phyloP scores from a whole-genome alignment of 2,888 invertebrate genomes.

The Shargacucullia verbasci region DNA sequence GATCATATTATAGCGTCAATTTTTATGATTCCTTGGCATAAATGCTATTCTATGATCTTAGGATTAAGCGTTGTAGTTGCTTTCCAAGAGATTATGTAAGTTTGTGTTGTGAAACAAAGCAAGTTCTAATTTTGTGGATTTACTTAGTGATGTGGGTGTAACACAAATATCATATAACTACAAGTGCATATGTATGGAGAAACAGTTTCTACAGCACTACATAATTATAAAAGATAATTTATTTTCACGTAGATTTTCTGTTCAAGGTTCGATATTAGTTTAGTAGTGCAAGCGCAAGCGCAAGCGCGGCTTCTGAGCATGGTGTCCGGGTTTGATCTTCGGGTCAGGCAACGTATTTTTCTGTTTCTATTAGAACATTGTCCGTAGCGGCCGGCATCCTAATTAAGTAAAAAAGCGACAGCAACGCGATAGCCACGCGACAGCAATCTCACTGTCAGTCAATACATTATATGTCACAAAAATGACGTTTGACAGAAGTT shows the following conservation, averaged over 20 bases:
- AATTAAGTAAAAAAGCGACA: too few species aligned
- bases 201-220: not conserved
- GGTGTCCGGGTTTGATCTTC: too few species aligned
- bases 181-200: not conserved
- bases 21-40: not conserved
- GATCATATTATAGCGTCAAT: not conserved
- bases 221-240: not conserved
- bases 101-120: slow-evolving; percentile 22
- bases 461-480: too few species aligned
- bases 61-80: slow-evolving; percentile 12
- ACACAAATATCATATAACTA: slow-evolving; percentile 1
- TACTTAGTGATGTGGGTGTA: slow-evolving; percentile 6
- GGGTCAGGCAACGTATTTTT: too few species aligned
- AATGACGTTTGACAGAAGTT: too few species aligned
- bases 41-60: slow-evolving; percentile 1
- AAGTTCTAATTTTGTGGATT: slow-evolving; percentile 19
- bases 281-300: not conserved
- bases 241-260: not conserved
- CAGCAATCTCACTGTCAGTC: too few species aligned
- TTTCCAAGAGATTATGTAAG: slow-evolving; percentile 19
- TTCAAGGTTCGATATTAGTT: not conserved
- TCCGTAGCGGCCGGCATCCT: too few species aligned
- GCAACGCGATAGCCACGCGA: too few species aligned
- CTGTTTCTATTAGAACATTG: too few species aligned
- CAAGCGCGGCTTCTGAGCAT: too few species aligned